phyloP scores from a whole-genome alignment of 2,888 invertebrate species.

The Malacosoma neustria region DNA sequence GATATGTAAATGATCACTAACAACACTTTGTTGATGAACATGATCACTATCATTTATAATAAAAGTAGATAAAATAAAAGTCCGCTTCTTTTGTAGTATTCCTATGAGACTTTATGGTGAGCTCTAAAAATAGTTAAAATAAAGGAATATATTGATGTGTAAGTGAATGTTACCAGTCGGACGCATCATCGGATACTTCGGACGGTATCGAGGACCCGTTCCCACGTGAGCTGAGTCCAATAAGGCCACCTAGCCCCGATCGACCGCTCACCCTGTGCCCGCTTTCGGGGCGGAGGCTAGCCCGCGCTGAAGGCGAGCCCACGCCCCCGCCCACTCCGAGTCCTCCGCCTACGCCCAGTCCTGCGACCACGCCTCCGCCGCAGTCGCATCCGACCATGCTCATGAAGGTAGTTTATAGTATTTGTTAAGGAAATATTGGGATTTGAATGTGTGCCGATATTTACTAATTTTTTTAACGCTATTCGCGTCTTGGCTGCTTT shows the following conservation, averaged over 20 bases:
- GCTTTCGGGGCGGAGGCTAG: constrained; percentile 46
- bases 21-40: no score
- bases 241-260: constrained; percentile 77
- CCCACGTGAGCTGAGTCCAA: constrained; percentile 60
- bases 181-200: constrained; percentile 65
- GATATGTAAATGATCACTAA: no score
- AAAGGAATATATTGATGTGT: no score
- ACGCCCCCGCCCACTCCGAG: constrained; percentile 73
- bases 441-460: no score
- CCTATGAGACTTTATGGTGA: no score
- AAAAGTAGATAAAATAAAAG: no score
- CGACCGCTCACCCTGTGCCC: constrained; percentile 81
- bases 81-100: no score
- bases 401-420: constrained; percentile 55
- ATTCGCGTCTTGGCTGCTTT: no score
- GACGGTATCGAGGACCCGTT: constrained; percentile 79
- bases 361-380: constrained; percentile 19
- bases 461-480: no score
- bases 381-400: constrained; percentile 40
- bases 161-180: constrained; percentile 28
- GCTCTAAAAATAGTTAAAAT: no score
- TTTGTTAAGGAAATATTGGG: no score
- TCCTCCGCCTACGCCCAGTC: constrained; percentile 44
- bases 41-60: no score
- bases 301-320: constrained; percentile 77